These are phyloP conservation scores for Epizoanthus stellaris DNA, from an alignment of 92 coral and sea anemone species.

Conservation along the genomic window DNA sequence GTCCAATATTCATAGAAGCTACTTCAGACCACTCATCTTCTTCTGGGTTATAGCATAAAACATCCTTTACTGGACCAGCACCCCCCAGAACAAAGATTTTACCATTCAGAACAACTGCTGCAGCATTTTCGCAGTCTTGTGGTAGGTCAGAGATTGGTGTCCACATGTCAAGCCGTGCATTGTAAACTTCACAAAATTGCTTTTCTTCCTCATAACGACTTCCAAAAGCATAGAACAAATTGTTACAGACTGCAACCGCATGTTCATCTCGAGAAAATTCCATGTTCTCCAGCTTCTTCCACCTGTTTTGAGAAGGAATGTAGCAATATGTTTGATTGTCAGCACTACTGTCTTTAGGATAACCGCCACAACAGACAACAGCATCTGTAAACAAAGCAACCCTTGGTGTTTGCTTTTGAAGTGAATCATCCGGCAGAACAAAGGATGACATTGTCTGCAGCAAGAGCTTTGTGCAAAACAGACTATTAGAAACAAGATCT, in stretches of 20 bases:
- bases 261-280: conserved; percentile 66
- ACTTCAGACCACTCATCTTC: conserved; percentile 49
- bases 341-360: background rate
- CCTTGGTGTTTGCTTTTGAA: conserved; percentile 47
- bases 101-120: conserved; percentile 33
- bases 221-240: conserved; percentile 73
- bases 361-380: conserved; percentile 78
- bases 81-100: conserved; percentile 55
- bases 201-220: conserved; percentile 62
- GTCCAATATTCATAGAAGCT: conserved; percentile 34
- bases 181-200: conserved; percentile 71
- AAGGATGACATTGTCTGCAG: conserved; percentile 68
- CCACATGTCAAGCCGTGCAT: conserved; percentile 70
- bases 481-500: conserved; percentile 68
- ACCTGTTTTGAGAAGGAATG: conserved; percentile 61
- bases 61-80: conserved; percentile 11
- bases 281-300: conserved; percentile 71
- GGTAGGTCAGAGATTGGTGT: conserved; percentile 65
- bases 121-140: background rate
- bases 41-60: conserved; percentile 43
- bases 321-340: conserved; percentile 65
- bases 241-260: conserved; percentile 64
- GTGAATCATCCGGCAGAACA: conserved; percentile 55
- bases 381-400: conserved; percentile 61
- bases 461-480: conserved; percentile 70